Evolutionary conservation across 1,140 invertebrate genomes (phyloP), one percentile per base, ranked within the genome.

Genomic region (Armadillidium nasatum): DNA sequence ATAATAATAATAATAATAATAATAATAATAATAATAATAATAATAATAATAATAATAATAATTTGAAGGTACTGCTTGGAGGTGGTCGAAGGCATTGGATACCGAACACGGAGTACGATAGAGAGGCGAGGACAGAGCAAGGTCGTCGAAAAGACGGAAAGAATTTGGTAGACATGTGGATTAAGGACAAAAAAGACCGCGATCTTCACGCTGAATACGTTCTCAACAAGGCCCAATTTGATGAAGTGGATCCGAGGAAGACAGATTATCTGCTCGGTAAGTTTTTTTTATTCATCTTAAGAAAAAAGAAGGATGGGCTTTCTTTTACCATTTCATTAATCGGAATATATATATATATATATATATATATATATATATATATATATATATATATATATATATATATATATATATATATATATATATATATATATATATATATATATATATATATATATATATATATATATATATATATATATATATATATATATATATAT

Each of bases 261-360:
- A 75, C 73, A 11, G 69, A 75, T 75, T 75, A 75, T 68, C 67
- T 75, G 23, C 60, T 75, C 1, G 73, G 73, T 68, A 68, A 67
- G 50, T 21, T 33, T 33, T 33, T 33, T 33, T n/a, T n/a, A n/a
- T n/a, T n/a, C 33, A 3, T 33, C 33, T 33, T 3, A 3, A 33
- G 33, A 33, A 33, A 33, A 1, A 33, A 3, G 33, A 33, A 33
- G 6, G 33, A 33, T 33, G 33, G 33, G 33, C n/a, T n/a, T 33
- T 33, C 33, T 6, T 33, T 33, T 33, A 33, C n/a, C n/a, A n/a
- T n/a, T n/a, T n/a, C n/a, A n/a, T n/a, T n/a, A n/a, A n/a, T n/a
- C n/a, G n/a, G n/a, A n/a, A n/a, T n/a, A n/a, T n/a, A n/a, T n/a
- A n/a, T n/a, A n/a, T n/a, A n/a, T n/a, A n/a, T n/a, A n/a, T n/a